A percentile compares a stretch with the other conserved stretches of the same genome.
Evolutionary conservation across 2,797 vertebrate species (phyloP).

Genomic region (Lepilemur septentrionalis): DNA sequence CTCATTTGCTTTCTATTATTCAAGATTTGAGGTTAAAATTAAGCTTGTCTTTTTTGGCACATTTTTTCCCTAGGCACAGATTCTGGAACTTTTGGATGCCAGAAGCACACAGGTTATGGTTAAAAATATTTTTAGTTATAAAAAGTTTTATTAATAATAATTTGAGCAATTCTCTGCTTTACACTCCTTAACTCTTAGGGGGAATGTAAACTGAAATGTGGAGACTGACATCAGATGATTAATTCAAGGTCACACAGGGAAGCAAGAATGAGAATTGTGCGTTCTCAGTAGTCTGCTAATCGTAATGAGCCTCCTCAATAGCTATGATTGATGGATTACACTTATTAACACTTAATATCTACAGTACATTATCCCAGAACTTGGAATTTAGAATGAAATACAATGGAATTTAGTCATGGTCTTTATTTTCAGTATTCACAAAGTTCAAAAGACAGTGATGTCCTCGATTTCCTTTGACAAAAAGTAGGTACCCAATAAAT

Average conservation of each 20-base stretch:
- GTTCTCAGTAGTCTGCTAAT: constrained; percentile 24
- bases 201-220: background rate
- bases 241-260: constrained; percentile 6
- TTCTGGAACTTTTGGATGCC: background rate
- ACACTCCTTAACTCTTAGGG: background rate
- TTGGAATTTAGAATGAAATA: constrained; percentile 25
- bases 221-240: background rate
- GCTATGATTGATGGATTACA: constrained; percentile 24
- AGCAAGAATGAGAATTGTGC: background rate
- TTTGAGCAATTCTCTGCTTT: constrained; percentile 33
- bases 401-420: background rate
- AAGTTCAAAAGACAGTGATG: background rate
- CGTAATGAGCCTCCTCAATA: constrained; percentile 29
- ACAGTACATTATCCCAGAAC: background rate
- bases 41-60: background rate
- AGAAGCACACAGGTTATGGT: background rate
- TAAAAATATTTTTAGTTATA: background rate
- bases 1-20: constrained; percentile 46
- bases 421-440: background rate
- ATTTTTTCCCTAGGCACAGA: background rate
- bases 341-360: background rate
- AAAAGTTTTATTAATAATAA: background rate
- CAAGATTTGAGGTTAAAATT: constrained; percentile 22
- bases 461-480: background rate
- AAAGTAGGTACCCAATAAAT: background rate